phyloP scores from a whole-genome alignment of 2,888 invertebrate species.

The Megastigmus dorsalis region DNA sequence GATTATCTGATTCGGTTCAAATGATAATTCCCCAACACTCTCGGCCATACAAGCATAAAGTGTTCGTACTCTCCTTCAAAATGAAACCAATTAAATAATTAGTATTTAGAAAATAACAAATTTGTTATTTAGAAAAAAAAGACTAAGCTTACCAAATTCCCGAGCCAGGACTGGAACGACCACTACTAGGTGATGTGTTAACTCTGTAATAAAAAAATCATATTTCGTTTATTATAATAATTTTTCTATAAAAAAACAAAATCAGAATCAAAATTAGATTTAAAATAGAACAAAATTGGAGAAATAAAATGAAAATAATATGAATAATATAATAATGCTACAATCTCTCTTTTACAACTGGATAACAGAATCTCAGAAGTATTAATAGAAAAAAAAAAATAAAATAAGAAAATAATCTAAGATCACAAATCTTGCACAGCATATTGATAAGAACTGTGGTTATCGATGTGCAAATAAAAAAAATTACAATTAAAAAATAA shows the following conservation, averaged over 20 bases:
- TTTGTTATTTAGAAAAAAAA: neutral
- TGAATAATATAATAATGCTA: neutral
- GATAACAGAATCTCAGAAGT: no score
- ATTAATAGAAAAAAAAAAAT: no score
- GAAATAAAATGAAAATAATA: neutral
- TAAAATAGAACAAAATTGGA: no score
- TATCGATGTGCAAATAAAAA: no score
- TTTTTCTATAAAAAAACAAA: no score
- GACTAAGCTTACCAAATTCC: slow-evolving; percentile 69
- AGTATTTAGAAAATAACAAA: slow-evolving; percentile 24
- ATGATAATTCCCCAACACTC: slow-evolving; percentile 96
- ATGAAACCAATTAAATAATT: slow-evolving; percentile 42
- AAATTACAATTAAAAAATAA: no score
- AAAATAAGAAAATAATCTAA: neutral
- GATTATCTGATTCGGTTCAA: slow-evolving; percentile 98
- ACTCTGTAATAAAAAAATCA: slow-evolving; percentile 57
- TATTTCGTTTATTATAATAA: neutral
- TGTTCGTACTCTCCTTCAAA: slow-evolving; percentile 88
- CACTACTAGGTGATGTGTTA: slow-evolving; percentile 71
- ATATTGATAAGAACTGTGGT: no score
- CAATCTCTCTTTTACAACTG: no score
- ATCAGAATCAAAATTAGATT: neutral
- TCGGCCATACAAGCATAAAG: slow-evolving; percentile 97
- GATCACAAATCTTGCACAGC: no score
- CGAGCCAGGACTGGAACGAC: slow-evolving; percentile 72